Base-by-base conservation (phyloP, 92 coral and sea anemone species). In the Umimayanthus chanpuru region DNA sequence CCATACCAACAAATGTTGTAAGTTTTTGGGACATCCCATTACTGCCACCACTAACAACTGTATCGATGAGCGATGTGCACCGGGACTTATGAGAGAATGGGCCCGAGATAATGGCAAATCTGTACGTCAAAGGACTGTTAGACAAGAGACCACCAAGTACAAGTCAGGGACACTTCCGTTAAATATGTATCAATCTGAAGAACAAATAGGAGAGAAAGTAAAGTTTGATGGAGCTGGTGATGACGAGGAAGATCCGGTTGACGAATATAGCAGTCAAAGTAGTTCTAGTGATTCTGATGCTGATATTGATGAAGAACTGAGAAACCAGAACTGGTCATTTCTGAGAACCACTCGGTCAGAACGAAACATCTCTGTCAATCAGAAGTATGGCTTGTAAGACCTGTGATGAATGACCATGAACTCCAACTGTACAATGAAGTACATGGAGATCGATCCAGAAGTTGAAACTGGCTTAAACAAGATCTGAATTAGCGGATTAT, bases 91-190 rank as follows among this genome's bases (percentile, higher is more conserved):
- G n/a, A n/a, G 36, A 32, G 36, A 32, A 32, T 32, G 36, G 36
- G 36, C 36, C 36, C 2, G 36, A 32, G 36, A 32, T 0, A 32
- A 32, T 32, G 36, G 36, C 0, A 32, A 32, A 32, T 32, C 36
- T 32, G 2, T 32, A 32, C 2, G 36, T 0, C 36, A 32, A 32
- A 32, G 36, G 36, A 2, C 36, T 32, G 36, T 32, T 32, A 2
- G 36, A 32, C 36, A 32, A 0, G 36, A 0, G 0, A 32, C 36
- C 2, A 32, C 2, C 36, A 32, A 32, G 2, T 32, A 32, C 36
- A 90, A 90, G 85, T 89, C 92, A 50, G 86, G 89, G 12, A 90
- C 92, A 28, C 89, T 86, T 36, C 89, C 92, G 61, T 70, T 90
- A 8, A 90, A 90, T 67, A 90, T 85, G 89, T 90, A 85, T 41